Conservation (phyloP, 1,140 invertebrate species). For the Apis dorsata region DNA sequence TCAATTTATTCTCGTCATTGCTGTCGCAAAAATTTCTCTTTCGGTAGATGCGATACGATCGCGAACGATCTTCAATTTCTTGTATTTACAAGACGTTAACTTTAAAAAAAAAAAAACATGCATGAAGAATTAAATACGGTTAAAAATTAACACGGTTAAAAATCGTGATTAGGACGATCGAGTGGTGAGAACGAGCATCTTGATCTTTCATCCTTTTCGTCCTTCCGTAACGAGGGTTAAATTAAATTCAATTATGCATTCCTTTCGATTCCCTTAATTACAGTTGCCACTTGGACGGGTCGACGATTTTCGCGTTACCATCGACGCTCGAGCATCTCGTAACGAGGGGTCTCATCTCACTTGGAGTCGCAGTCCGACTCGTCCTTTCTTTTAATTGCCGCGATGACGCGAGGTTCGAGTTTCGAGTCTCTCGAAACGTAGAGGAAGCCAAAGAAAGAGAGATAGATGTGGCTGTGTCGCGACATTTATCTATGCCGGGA, state of each 20-base stretch:
- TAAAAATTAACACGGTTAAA: no score
- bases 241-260: not conserved
- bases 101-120: no score
- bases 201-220: not conserved
- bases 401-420: not conserved
- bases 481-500: constrained; percentile 49
- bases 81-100: no score
- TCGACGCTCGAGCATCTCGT: no score
- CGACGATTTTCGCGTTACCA: not conserved
- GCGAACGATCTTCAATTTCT: no score
- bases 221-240: not conserved
- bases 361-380: not conserved
- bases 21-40: no score
- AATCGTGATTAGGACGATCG: no score
- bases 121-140: no score
- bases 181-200: not conserved
- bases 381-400: constrained; percentile 2
- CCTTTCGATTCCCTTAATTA: not conserved
- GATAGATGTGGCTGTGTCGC: not conserved
- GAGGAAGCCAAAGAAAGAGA: constrained; percentile 19
- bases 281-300: not conserved
- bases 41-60: no score
- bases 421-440: not conserved
- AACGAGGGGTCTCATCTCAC: no score
- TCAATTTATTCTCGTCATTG: no score